phyloP scores from a whole-genome alignment of 2,797 vertebrate genomes.

The Catharus ustulatus region DNA sequence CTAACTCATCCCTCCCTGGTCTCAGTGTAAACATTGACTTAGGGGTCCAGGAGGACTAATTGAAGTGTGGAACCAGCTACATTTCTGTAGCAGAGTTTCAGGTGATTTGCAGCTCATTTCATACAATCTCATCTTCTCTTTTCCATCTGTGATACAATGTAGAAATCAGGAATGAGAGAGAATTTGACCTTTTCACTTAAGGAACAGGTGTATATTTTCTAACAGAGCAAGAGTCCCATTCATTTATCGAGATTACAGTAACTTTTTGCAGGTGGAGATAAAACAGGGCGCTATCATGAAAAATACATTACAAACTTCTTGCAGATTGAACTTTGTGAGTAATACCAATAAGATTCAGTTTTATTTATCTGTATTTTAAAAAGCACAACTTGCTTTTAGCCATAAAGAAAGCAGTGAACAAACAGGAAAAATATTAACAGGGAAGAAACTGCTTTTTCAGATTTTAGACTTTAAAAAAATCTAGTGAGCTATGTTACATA shows the following conservation, averaged over 20 bases:
- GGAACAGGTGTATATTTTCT: neutral
- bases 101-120: slow-evolving; percentile 62
- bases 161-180: slow-evolving; percentile 31
- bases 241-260: neutral
- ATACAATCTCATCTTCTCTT: slow-evolving; percentile 20
- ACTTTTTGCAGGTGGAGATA: neutral
- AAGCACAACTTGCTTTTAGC: neutral
- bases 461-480: no score
- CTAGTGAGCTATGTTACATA: no score
- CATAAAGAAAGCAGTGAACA: neutral
- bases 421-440: neutral
- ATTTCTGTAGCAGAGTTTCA: slow-evolving; percentile 69
- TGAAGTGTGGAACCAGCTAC: slow-evolving; percentile 63
- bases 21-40: slow-evolving; percentile 69
- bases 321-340: neutral
- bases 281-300: neutral
- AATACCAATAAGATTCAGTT: neutral
- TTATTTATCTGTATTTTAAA: neutral
- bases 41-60: slow-evolving; percentile 59
- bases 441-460: no score
- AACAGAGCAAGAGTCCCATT: neutral
- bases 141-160: slow-evolving; percentile 45
- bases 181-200: neutral
- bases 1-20: slow-evolving; percentile 35
- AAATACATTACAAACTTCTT: neutral